A percentile compares a stretch with the other conserved stretches of the same genome.
Evolutionary conservation across 2,888 invertebrate genomes (phyloP).

Genomic region (Lathronympha strigana): DNA sequence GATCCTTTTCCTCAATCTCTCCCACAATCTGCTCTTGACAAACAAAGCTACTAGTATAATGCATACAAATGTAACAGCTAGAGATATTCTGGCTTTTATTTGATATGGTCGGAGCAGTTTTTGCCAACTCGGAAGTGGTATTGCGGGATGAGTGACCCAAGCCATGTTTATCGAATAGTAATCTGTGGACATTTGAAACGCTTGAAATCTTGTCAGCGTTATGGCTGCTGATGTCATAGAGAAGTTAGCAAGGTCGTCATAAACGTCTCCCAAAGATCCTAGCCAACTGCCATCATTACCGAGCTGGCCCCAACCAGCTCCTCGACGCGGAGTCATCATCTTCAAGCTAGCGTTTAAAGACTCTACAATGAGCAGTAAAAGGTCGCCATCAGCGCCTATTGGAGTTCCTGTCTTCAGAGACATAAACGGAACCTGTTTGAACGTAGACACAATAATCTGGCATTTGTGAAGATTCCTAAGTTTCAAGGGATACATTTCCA

Average conservation of each 20-base stretch:
- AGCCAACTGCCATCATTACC: conserved; percentile 65
- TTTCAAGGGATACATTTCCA: conserved; percentile 63
- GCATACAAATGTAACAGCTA: conserved; percentile 57
- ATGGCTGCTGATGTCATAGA: conserved; percentile 71
- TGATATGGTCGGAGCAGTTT: conserved; percentile 68
- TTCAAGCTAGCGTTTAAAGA: conserved; percentile 62
- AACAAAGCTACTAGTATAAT: conserved; percentile 56
- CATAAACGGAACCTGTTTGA: conserved; percentile 67
- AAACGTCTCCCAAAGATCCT: conserved; percentile 69
- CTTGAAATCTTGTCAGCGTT: conserved; percentile 58
- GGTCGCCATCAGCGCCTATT: conserved; percentile 66
- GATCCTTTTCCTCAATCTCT: conserved; percentile 44
- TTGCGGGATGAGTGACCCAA: conserved; percentile 67
- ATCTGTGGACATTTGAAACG: conserved; percentile 64
- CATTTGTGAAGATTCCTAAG: conserved; percentile 63
- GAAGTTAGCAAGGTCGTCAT: conserved; percentile 66
- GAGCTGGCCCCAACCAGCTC: conserved; percentile 66
- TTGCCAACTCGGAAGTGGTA: conserved; percentile 58
- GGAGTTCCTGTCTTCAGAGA: conserved; percentile 54
- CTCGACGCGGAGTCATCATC: conserved; percentile 60
- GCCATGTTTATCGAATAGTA: conserved; percentile 56
- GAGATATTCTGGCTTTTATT: conserved; percentile 53
- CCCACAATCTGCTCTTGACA: conserved; percentile 53
- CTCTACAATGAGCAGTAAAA: conserved; percentile 59
- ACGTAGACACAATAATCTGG: conserved; percentile 65